These are phyloP conservation scores for Sicus ferrugineus DNA, from an alignment of 2,888 invertebrate genomes.

Conservation along the genomic window DNA sequence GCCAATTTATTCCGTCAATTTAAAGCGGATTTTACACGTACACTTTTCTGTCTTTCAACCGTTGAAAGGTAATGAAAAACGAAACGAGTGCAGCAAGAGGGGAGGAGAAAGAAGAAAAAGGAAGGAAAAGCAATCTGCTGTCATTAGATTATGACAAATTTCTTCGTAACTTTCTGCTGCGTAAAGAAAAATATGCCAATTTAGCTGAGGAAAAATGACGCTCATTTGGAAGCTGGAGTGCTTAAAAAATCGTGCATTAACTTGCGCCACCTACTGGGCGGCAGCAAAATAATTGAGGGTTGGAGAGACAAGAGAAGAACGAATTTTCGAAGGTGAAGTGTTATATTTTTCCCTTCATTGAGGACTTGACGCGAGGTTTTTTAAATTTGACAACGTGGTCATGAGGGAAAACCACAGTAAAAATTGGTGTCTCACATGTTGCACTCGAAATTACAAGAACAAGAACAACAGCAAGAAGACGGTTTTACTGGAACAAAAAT, in stretches of 20 bases:
- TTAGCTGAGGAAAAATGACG: slow-evolving; percentile 42
- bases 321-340: slow-evolving; percentile 11
- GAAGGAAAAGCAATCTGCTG: slow-evolving; percentile 31
- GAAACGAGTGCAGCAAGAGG: not conserved
- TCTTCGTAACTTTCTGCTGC: slow-evolving; percentile 29
- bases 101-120: not conserved
- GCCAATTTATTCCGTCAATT: not conserved
- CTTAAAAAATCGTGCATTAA: too few species aligned
- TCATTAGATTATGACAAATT: slow-evolving; percentile 39
- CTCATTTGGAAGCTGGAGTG: slow-evolving; percentile 40
- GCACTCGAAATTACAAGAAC: too few species aligned
- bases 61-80: not conserved
- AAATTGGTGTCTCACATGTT: too few species aligned
- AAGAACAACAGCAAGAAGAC: too few species aligned
- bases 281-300: not conserved
- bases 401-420: too few species aligned
- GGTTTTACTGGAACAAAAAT: too few species aligned
- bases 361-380: too few species aligned
- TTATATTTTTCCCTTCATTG: too few species aligned
- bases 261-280: too few species aligned
- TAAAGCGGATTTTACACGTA: too few species aligned
- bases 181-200: slow-evolving; percentile 37
- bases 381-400: too few species aligned
- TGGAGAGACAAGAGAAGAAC: not conserved
- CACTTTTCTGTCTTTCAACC: too few species aligned